These are phyloP conservation scores for Aleiodes testaceus DNA, from an alignment of 2,888 invertebrate genomes.

Conservation along the genomic window DNA sequence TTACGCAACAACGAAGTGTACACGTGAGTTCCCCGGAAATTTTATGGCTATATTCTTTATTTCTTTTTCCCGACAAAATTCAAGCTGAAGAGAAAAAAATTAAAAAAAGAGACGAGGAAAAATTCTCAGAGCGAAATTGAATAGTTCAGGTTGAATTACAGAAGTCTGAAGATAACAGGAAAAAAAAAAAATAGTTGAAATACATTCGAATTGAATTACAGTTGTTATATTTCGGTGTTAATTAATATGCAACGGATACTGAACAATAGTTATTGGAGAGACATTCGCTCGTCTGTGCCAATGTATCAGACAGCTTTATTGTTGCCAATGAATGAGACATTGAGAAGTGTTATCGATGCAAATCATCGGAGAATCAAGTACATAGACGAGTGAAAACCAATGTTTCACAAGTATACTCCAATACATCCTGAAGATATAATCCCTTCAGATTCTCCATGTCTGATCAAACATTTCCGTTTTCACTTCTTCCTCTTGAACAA, in stretches of 20 bases:
- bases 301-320: constrained; percentile 14
- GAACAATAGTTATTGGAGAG: constrained; percentile 20
- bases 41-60: neutral
- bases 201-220: neutral
- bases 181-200: too few relatives aligned
- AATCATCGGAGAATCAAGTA: constrained; percentile 3
- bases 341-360: constrained; percentile 20
- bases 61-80: neutral
- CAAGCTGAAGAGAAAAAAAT: neutral
- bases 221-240: constrained; percentile 7
- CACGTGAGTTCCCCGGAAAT: constrained; percentile 16
- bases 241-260: constrained; percentile 13
- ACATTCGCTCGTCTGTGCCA: neutral
- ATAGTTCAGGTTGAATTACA: too few relatives aligned
- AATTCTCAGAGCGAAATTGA: too few relatives aligned
- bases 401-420: neutral
- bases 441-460: neutral
- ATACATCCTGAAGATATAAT: too few relatives aligned
- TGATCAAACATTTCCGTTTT: constrained; percentile 20
- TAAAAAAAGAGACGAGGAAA: too few relatives aligned
- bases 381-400: neutral
- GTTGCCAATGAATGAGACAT: constrained; percentile 16
- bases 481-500: neutral
- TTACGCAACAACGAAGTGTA: constrained; percentile 9
- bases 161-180: too few relatives aligned